phyloP scores from a whole-genome alignment of 2,797 vertebrate genomes.

The Bufotes viridis region DNA sequence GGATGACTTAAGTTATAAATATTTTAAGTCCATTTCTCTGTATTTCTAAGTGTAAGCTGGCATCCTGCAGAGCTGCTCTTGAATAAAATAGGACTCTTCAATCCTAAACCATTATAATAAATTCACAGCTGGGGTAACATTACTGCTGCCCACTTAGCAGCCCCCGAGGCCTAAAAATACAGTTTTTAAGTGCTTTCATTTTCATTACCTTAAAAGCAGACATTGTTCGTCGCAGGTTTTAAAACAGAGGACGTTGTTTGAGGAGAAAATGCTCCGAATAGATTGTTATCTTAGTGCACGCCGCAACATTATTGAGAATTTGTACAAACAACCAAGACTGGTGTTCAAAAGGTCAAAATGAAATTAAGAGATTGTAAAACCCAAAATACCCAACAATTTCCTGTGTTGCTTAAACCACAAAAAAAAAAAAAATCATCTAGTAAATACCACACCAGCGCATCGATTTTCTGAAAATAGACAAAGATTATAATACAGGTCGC shows the following conservation, averaged over 20 bases:
- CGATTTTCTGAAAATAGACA: not conserved
- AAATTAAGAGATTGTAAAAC: not conserved
- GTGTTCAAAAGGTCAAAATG: not conserved
- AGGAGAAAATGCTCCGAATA: not conserved
- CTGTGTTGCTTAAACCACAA: not conserved
- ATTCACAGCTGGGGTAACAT: constrained; percentile 56
- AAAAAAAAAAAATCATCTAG: not conserved
- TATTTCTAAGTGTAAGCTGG: constrained; percentile 28
- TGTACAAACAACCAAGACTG: not conserved
- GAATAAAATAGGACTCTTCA: constrained; percentile 57
- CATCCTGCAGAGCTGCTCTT: constrained; percentile 28
- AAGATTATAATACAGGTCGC: not conserved
- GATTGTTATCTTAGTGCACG: not conserved
- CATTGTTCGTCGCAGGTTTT: not conserved
- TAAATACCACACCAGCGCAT: not conserved
- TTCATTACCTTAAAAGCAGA: constrained; percentile 35
- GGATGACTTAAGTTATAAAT: constrained; percentile 63
- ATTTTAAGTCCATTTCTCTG: constrained; percentile 59
- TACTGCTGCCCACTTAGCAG: constrained; percentile 52
- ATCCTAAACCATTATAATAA: constrained; percentile 57
- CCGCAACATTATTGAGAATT: not conserved
- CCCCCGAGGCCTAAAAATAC: constrained; percentile 36
- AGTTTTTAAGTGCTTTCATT: constrained; percentile 44
- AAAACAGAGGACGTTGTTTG: not conserved
- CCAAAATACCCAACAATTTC: not conserved